phyloP scores from a whole-genome alignment of 92 coral and sea anemone genomes.

The Pocillopora grandis region DNA sequence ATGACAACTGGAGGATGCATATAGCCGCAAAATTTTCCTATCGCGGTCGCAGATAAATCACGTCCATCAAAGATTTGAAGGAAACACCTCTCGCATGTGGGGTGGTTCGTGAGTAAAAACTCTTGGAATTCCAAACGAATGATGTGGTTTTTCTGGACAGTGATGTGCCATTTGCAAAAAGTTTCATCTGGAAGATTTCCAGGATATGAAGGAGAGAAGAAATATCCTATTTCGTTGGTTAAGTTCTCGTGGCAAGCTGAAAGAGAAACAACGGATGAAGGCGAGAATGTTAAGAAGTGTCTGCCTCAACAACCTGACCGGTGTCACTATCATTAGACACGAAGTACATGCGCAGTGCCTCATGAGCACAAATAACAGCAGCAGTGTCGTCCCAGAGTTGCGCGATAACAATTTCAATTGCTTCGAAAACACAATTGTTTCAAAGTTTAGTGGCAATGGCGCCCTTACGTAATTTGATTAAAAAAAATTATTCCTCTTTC shows the following conservation, averaged over 20 bases:
- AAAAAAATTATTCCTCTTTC: too few species aligned
- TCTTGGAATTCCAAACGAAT: slow-evolving; percentile 8
- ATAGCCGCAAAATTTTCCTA: slow-evolving; percentile 58
- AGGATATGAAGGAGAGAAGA: not conserved
- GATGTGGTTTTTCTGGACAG: not conserved
- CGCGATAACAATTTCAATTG: too few species aligned
- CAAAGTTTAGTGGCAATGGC: too few species aligned
- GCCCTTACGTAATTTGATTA: too few species aligned
- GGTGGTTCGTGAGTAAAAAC: slow-evolving; percentile 44
- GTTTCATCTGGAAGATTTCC: not conserved
- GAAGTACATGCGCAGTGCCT: too few species aligned
- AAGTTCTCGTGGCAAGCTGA: not conserved
- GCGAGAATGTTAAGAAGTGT: too few species aligned
- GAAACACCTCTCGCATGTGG: slow-evolving; percentile 44
- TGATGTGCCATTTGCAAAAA: not conserved
- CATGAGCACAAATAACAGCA: too few species aligned
- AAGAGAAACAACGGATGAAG: not conserved
- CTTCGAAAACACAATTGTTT: too few species aligned
- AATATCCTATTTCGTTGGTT: not conserved
- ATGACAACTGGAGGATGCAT: slow-evolving; percentile 35
- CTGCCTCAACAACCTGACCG: too few species aligned
- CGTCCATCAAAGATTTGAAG: slow-evolving; percentile 48
- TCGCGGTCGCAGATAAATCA: not conserved
- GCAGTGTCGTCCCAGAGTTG: too few species aligned
- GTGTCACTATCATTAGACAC: too few species aligned